phyloP scores from a whole-genome alignment of 2,797 vertebrate genomes.

The Eidolon dupreanum region DNA sequence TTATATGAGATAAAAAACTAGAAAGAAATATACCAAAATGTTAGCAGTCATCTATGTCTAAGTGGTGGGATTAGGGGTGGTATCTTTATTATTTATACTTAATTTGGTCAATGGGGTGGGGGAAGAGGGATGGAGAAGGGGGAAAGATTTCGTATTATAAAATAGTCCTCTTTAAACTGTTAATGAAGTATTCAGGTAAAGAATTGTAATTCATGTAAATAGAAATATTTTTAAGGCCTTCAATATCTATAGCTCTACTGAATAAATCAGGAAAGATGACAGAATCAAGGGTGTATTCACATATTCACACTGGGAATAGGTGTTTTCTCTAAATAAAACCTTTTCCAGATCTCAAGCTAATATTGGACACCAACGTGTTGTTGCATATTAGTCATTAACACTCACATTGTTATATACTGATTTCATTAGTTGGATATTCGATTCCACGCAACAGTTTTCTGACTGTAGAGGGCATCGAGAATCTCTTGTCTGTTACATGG shows the following conservation, averaged over 20 bases:
- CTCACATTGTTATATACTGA: neutral
- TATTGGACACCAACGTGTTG: neutral
- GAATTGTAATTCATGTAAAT: neutral
- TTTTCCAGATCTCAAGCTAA: neutral
- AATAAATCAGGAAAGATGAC: neutral
- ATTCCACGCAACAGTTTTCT: neutral
- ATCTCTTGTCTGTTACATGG: neutral
- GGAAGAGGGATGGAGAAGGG: neutral
- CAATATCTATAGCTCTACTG: neutral
- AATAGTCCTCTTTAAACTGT: neutral
- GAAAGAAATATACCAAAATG: neutral
- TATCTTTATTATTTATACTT: neutral
- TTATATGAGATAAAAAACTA: neutral
- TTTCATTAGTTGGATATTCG: conserved; percentile 1
- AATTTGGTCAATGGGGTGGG: neutral
- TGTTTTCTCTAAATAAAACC: neutral
- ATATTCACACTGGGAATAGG: neutral
- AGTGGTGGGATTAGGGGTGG: neutral
- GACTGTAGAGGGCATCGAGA: neutral
- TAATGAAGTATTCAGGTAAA: neutral
- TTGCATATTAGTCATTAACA: neutral
- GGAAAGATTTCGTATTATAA: neutral
- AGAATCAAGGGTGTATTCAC: neutral
- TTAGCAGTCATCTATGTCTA: neutral
- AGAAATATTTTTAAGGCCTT: neutral